Conservation (phyloP, 2,113 vertebrate genomes). For the Pedionomus torquatus region DNA sequence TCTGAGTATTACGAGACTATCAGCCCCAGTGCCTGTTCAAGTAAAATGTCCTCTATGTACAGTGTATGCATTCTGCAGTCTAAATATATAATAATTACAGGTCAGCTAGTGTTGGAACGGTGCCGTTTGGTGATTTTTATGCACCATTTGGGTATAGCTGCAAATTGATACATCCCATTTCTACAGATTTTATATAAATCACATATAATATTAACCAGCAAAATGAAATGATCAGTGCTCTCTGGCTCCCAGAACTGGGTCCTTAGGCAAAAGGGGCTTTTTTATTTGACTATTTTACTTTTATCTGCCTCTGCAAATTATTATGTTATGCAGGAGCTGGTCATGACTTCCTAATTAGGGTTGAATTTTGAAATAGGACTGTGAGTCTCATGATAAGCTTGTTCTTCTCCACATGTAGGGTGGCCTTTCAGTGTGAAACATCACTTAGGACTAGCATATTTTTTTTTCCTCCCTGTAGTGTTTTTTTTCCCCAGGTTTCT, state of each 20-base stretch:
- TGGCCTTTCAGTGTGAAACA: neutral
- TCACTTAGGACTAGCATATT: neutral
- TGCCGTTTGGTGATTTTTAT: slow-evolving; percentile 15
- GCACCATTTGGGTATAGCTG: slow-evolving; percentile 22
- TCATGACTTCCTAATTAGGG: neutral
- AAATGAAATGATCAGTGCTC: neutral
- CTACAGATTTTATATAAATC: neutral
- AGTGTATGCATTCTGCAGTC: neutral
- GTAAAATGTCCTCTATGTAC: neutral
- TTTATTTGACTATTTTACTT: neutral
- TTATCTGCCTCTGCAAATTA: neutral
- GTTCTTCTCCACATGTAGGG: neutral
- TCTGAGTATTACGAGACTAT: neutral
- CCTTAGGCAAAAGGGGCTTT: neutral
- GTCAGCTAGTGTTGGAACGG: neutral
- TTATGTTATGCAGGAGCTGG: neutral
- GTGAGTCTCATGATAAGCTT: neutral
- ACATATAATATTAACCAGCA: neutral
- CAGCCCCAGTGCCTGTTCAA: neutral
- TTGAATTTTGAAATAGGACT: neutral
- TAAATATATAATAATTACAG: neutral
- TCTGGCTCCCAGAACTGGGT: neutral
- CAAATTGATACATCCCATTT: slow-evolving; percentile 4
- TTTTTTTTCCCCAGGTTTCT: slow-evolving; percentile 10
- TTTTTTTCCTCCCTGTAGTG: neutral